These are phyloP conservation scores for Metellina segmentata DNA, from an alignment of 2,888 invertebrate genomes.

Conservation along the genomic window DNA sequence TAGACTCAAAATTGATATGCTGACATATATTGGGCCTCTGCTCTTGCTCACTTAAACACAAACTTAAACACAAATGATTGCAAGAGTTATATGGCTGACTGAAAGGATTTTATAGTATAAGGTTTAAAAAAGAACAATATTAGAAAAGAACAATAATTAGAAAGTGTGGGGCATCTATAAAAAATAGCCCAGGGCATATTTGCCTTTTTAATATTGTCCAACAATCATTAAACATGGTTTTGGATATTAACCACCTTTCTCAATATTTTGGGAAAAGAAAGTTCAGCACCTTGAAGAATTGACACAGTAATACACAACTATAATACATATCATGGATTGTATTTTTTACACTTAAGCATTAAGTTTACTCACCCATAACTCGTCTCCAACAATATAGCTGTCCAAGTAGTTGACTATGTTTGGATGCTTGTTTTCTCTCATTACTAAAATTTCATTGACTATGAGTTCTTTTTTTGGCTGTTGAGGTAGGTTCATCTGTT, in stretches of 20 bases:
- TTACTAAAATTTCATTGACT: slow-evolving; percentile 93
- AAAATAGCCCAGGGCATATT: too few relatives aligned
- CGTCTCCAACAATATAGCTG: slow-evolving; percentile 91
- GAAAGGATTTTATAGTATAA: too few relatives aligned
- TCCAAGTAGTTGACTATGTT: slow-evolving; percentile 97
- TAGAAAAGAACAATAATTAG: too few relatives aligned
- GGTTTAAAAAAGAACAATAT: too few relatives aligned
- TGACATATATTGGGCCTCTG: too few relatives aligned
- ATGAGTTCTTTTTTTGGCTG: slow-evolving; percentile 98
- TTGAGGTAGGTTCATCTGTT: slow-evolving; percentile 96
- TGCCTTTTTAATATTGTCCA: too few relatives aligned
- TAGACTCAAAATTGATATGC: too few relatives aligned
- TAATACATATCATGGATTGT: neutral
- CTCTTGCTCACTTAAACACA: too few relatives aligned
- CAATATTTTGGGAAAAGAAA: too few relatives aligned
- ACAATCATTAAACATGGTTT: neutral
- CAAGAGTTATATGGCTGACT: too few relatives aligned
- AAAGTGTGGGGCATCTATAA: too few relatives aligned
- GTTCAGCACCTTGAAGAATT: neutral
- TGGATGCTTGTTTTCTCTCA: slow-evolving; percentile 92
- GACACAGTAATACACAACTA: neutral
- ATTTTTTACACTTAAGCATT: neutral
- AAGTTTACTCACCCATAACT: slow-evolving; percentile 86
- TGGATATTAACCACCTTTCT: neutral
- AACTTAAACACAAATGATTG: too few relatives aligned